A percentile compares a stretch with the other conserved stretches of the same genome.
phyloP scores from a whole-genome alignment of 2,797 vertebrate genomes.

The Phrynocephalus guinanensis region DNA sequence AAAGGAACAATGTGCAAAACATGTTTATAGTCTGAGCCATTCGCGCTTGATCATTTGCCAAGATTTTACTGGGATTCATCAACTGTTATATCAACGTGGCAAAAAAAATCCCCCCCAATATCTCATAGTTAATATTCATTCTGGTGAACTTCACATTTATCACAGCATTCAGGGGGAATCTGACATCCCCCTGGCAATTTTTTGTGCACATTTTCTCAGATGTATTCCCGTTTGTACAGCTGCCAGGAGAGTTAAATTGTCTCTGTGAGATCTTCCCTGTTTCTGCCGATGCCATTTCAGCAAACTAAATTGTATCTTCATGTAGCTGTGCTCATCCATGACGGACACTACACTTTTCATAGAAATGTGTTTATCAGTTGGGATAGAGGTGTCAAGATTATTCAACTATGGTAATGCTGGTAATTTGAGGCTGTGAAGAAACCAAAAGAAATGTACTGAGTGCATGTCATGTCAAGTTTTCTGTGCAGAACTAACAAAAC shows the following conservation, averaged over 20 bases:
- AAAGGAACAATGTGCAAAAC: constrained; percentile 19
- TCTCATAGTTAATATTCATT: constrained; percentile 22
- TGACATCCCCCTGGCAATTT: constrained; percentile 22
- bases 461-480: constrained; percentile 19
- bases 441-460: constrained; percentile 36
- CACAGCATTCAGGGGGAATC: constrained; percentile 15
- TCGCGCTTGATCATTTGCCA: constrained; percentile 31
- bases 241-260: constrained; percentile 36
- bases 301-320: constrained; percentile 42
- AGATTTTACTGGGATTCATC: background rate
- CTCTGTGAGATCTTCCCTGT: constrained; percentile 17
- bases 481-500: constrained; percentile 8
- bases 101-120: background rate
- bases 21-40: constrained; percentile 19
- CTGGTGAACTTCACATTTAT: constrained; percentile 23
- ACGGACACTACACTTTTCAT: constrained; percentile 35
- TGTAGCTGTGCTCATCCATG: constrained; percentile 44
- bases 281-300: constrained; percentile 30
- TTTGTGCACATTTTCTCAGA: constrained; percentile 28
- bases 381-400: constrained; percentile 17
- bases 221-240: constrained; percentile 22
- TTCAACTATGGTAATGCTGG: constrained; percentile 3
- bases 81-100: constrained; percentile 27
- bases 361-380: constrained; percentile 35
- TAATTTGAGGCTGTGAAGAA: constrained; percentile 43